phyloP scores from a whole-genome alignment of 2,113 vertebrate genomes.

The Otocyon megalotis region DNA sequence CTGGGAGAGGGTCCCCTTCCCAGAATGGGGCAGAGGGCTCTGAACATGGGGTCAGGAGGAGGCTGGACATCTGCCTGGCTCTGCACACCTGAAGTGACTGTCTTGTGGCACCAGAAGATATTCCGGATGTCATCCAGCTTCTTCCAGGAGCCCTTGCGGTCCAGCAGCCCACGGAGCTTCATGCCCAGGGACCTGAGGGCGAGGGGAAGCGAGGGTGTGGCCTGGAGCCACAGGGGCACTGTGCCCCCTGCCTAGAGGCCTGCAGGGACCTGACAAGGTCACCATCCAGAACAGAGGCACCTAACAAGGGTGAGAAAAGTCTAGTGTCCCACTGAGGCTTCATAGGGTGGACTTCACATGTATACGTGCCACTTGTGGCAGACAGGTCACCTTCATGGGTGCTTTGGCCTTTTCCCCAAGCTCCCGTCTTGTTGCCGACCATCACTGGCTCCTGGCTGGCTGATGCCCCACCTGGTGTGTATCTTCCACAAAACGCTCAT shows the following conservation, averaged over 20 bases:
- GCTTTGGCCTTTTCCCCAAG: not conserved
- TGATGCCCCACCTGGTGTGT: not conserved
- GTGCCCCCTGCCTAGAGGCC: not conserved
- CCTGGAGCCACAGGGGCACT: no score
- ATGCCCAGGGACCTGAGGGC: conserved; percentile 78
- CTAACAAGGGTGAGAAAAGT: not conserved
- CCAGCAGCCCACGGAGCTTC: conserved; percentile 79
- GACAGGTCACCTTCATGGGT: not conserved
- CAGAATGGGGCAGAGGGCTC: not conserved
- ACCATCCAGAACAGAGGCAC: not conserved
- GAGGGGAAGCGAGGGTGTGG: not conserved
- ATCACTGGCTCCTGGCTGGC: not conserved
- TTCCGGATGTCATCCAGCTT: conserved; percentile 81
- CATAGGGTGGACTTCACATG: not conserved
- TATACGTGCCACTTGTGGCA: rapidly evolving
- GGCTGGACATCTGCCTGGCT: not conserved
- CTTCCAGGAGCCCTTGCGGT: conserved; percentile 80
- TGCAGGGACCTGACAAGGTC: not conserved
- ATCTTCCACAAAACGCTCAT: not conserved
- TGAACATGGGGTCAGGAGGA: not conserved
- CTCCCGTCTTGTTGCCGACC: not conserved
- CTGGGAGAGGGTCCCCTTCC: not conserved
- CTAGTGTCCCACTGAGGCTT: not conserved
- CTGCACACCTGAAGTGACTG: conserved; percentile 70
- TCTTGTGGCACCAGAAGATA: conserved; percentile 82